A percentile compares a stretch with the other conserved stretches of the same genome.
Conservation (phyloP, 2,888 invertebrate species). For the Heliothis peltigera region DNA sequence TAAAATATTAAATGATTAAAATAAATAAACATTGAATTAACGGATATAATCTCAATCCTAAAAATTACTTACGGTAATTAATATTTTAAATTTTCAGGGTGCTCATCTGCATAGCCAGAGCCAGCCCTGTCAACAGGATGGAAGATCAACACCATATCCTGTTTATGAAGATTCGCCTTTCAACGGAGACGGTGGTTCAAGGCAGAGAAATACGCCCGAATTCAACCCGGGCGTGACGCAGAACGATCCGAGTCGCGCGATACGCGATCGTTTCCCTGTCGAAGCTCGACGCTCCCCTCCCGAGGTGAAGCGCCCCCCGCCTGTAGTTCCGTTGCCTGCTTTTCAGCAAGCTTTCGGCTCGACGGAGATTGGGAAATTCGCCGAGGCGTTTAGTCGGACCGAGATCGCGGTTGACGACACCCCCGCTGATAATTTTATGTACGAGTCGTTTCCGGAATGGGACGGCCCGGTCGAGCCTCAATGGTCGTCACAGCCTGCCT, state of each 20-base stretch:
- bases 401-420: conserved; percentile 85
- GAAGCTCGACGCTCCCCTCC: conserved; percentile 76
- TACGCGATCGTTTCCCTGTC: conserved; percentile 68
- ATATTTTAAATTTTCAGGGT: conserved; percentile 71
- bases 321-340: conserved; percentile 92
- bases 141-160: conserved; percentile 80
- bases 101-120: conserved; percentile 74
- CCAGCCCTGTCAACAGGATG: conserved; percentile 78
- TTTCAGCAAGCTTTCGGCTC: conserved; percentile 96
- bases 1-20: neutral
- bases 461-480: conserved; percentile 80
- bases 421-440: conserved; percentile 79
- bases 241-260: conserved; percentile 65
- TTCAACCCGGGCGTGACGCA: conserved; percentile 63
- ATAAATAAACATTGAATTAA: too few relatives aligned
- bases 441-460: conserved; percentile 85
- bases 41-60: too few relatives aligned
- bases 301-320: conserved; percentile 79
- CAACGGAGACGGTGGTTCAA: conserved; percentile 69
- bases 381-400: conserved; percentile 92
- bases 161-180: conserved; percentile 79
- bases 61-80: neutral
- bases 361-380: conserved; percentile 95
- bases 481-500: conserved; percentile 80
- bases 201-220: conserved; percentile 71